Conservation (phyloP, 2,888 invertebrate genomes). For the Brachyptera risi region DNA sequence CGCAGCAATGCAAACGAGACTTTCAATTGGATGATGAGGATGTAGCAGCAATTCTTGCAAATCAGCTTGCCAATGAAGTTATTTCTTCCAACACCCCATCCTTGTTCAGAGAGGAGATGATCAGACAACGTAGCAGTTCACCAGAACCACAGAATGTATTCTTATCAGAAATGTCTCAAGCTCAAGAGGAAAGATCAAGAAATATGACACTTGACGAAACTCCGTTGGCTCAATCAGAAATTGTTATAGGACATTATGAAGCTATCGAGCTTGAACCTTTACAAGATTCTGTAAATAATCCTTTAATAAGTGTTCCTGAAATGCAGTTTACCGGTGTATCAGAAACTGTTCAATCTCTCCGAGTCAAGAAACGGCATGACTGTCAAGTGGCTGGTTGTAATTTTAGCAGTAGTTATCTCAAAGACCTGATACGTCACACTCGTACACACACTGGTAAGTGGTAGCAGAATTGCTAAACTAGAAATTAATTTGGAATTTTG, state of each 20-base stretch:
- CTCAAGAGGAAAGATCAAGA: too few relatives aligned
- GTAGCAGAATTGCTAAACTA: too few relatives aligned
- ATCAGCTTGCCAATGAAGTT: conserved; percentile 35
- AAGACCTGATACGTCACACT: conserved; percentile 43
- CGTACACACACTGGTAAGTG: conserved; percentile 46
- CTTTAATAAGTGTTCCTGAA: too few relatives aligned
- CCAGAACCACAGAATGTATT: neutral
- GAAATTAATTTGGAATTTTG: too few relatives aligned
- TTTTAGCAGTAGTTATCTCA: conserved; percentile 38
- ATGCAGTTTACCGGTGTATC: too few relatives aligned
- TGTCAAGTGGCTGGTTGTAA: conserved; percentile 39
- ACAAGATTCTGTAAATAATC: neutral
- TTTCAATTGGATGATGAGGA: conserved; percentile 36
- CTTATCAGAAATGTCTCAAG: neutral
- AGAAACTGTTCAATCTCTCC: neutral
- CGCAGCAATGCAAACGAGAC: conserved; percentile 25
- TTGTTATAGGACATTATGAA: neutral
- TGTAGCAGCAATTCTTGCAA: conserved; percentile 37
- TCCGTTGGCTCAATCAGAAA: neutral
- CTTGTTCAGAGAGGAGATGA: neutral
- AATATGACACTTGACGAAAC: too few relatives aligned
- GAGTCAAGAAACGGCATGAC: conserved; percentile 33
- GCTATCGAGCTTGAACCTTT: neutral
- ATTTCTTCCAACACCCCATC: conserved; percentile 4
- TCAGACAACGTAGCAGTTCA: neutral